Percentiles rank a stretch among this genome's conserved stretches.
phyloP scores from a whole-genome alignment of 2,113 vertebrate genomes.

The Aspiorhynchus laticeps region DNA sequence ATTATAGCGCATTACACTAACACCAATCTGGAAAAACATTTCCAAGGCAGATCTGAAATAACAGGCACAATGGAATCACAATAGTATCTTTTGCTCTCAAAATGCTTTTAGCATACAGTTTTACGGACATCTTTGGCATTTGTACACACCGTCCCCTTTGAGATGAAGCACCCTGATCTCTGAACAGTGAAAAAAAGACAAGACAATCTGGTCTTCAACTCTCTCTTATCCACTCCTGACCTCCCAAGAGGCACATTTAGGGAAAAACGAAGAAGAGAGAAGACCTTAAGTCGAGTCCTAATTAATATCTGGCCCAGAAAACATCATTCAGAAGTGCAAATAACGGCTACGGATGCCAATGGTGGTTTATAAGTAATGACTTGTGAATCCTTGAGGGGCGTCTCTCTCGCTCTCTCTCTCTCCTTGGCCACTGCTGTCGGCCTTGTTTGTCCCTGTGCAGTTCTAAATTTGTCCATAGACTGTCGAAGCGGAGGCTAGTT shows the following conservation, averaged over 20 bases:
- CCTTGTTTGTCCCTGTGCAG: conserved; percentile 14
- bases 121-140: neutral
- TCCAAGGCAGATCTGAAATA: neutral
- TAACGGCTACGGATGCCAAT: neutral
- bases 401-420: neutral
- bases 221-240: conserved; percentile 22
- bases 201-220: conserved; percentile 27
- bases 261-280: neutral
- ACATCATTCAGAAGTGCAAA: conserved; percentile 42
- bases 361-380: conserved; percentile 47
- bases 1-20: neutral
- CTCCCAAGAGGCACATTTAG: conserved; percentile 5
- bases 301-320: conserved; percentile 48
- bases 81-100: neutral
- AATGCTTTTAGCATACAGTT: neutral
- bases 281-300: conserved; percentile 43
- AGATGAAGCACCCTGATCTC: neutral
- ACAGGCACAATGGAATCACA: neutral
- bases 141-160: neutral
- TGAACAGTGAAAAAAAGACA: conserved; percentile 10
- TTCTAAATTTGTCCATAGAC: conserved; percentile 42
- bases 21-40: neutral
- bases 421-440: neutral
- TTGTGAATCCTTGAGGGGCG: conserved; percentile 43
- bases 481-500: conserved; percentile 35